phyloP scores from a whole-genome alignment of 1,140 invertebrate genomes.

The Panulirus ornatus region DNA sequence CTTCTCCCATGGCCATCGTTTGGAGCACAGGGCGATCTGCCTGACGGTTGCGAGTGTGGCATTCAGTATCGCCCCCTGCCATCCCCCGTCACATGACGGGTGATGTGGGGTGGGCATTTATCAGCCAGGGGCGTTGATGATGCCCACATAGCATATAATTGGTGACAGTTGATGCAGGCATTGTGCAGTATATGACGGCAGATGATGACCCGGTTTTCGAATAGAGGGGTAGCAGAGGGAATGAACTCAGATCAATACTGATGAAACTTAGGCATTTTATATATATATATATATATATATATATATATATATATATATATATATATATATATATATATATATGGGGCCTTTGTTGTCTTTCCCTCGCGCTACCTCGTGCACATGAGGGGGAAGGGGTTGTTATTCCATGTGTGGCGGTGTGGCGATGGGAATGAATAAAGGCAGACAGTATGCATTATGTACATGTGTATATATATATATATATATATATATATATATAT shows the following conservation, averaged over 20 bases:
- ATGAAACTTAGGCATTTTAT: slow-evolving; percentile 2
- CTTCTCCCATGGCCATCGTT: too few relatives aligned
- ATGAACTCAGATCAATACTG: not conserved
- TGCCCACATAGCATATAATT: slow-evolving; percentile 33
- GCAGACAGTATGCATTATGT: too few relatives aligned
- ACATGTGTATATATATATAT: not conserved
- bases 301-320: not conserved
- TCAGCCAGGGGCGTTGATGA: slow-evolving; percentile 21
- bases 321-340: not conserved
- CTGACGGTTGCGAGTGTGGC: not conserved
- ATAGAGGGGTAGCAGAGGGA: not conserved
- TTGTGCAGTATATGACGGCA: slow-evolving; percentile 39
- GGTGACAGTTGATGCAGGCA: slow-evolving; percentile 38
- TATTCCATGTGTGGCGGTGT: too few relatives aligned
- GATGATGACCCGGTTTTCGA: slow-evolving; percentile 9
- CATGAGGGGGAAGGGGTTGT: too few relatives aligned
- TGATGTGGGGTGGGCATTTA: slow-evolving; percentile 21
- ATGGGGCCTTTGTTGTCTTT: too few relatives aligned
- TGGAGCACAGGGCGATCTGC: too few relatives aligned
- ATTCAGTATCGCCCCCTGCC: not conserved
- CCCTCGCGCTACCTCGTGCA: too few relatives aligned
- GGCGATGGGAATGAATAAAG: too few relatives aligned
- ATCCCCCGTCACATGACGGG: not conserved
- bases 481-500: not conserved
- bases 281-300: too few relatives aligned